Conservation (phyloP, 2,888 invertebrate species). For the Thymelicus sylvestris region DNA sequence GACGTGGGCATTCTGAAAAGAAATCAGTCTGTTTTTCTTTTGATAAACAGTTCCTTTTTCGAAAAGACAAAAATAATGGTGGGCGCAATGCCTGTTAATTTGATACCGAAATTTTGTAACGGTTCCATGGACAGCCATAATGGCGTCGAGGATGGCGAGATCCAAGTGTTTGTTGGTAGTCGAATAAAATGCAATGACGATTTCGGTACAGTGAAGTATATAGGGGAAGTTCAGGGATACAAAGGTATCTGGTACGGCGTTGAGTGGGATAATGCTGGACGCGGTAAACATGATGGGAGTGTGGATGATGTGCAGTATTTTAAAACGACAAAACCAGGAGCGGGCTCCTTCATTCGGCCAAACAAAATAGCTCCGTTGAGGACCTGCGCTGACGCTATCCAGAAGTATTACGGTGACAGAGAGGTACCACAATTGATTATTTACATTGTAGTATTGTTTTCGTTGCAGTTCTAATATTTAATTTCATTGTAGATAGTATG, state of each 20-base stretch:
- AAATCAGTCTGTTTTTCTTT: constrained; percentile 76
- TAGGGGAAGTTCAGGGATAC: constrained; percentile 90
- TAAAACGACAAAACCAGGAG: constrained; percentile 88
- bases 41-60: constrained; percentile 76
- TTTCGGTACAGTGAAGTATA: constrained; percentile 87
- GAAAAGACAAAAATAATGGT: constrained; percentile 79
- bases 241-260: constrained; percentile 94
- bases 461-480: background rate
- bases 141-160: constrained; percentile 74
- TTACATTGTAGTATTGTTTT: background rate
- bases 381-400: constrained; percentile 90
- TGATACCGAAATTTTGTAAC: constrained; percentile 82
- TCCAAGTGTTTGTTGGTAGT: constrained; percentile 78
- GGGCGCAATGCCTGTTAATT: constrained; percentile 83
- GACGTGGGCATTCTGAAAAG: constrained; percentile 57
- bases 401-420: constrained; percentile 74
- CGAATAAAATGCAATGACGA: constrained; percentile 73
- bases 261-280: constrained; percentile 96
- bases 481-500: too few relatives aligned
- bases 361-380: constrained; percentile 91
- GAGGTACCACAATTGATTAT: constrained; percentile 61
- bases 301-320: constrained; percentile 94
- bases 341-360: constrained; percentile 95
- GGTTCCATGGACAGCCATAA: constrained; percentile 79
- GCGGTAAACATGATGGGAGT: constrained; percentile 97